Evolutionary conservation across 2,888 invertebrate species (phyloP).

Genomic region (Epinotia ramella): DNA sequence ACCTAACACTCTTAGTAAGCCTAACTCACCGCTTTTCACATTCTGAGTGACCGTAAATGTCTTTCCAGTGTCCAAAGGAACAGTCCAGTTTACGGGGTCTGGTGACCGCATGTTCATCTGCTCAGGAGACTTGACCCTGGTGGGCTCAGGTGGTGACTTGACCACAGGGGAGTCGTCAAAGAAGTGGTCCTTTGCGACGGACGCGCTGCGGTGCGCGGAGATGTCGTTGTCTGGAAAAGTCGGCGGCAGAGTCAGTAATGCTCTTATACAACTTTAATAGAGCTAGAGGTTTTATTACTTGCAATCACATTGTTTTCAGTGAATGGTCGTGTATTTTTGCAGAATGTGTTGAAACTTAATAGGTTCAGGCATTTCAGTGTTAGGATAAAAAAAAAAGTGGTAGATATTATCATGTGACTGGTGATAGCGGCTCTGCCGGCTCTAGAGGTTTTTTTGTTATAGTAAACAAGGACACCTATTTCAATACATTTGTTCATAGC

Average conservation of each 20-base stretch:
- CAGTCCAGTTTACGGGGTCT: conserved; percentile 98
- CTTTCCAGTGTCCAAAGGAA: conserved; percentile 96
- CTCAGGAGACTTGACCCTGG: conserved; percentile 96
- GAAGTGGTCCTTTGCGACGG: conserved; percentile 82
- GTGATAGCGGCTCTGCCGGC: background rate
- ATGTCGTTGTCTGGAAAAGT: conserved; percentile 76
- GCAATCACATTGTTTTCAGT: background rate
- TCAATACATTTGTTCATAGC: background rate
- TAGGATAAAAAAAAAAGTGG: background rate
- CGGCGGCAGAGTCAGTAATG: conserved; percentile 33
- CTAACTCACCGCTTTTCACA: conserved; percentile 88
- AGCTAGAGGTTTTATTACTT: background rate
- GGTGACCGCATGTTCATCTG: conserved; percentile 96
- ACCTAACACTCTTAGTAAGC: conserved; percentile 65
- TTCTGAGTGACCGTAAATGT: conserved; percentile 97
- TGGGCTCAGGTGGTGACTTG: conserved; percentile 97
- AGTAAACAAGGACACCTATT: background rate
- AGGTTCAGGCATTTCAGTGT: too few relatives aligned
- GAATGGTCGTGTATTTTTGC: background rate
- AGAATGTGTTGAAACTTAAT: too few relatives aligned
- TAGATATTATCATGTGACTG: background rate
- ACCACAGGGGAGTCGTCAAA: conserved; percentile 88
- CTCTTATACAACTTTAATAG: conserved; percentile 18
- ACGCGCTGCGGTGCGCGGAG: conserved; percentile 80
- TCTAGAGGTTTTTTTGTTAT: background rate